Base-by-base conservation (phyloP, 1,140 invertebrate genomes). In the Tetramorium parvispinum region DNA sequence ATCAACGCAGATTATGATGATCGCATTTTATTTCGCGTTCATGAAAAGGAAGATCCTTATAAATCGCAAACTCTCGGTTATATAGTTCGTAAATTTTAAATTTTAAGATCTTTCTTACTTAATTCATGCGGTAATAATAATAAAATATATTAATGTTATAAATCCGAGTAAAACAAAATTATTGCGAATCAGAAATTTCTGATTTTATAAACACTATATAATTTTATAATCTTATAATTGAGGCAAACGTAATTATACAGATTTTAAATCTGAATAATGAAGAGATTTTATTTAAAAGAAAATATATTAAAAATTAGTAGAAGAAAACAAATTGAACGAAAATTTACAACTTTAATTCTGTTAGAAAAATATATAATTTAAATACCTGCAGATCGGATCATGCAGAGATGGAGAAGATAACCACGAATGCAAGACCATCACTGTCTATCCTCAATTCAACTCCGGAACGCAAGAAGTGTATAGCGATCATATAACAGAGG, bases 21-120 rank as follows among this genome's bases (percentile, higher is more conserved):
- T 91, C 89, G 92, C 68, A 94, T 95, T 46, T 71, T 95, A 40
- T 95, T 95, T 61, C 90, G 91, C 1, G 88, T 94, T 6, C 87
- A 93, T 4, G 73, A 11, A 16, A 91, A 91, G 16, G 79, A 92
- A 8, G 90, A 93, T 5, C 79, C 86, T 65, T 75, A 87, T 11
- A 90, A 68, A 49, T 68, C 93, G 2, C 93, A 94, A 78, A 85
- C 87, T 0, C 73, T 94, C 27, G 85, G 85, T 55, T 94, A 93
- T 43, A 89, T 93, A 43, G 93, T 93, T 85, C 1, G 53, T 61
- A 27, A 59, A 13, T 57, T 76, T 27, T 11, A 37, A 40, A 18
- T 49, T 49, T 43, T 5, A n/a, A 51, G 5, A 65, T n/a, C 27
- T 40, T 24, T 0, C 2, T 16, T 53, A 66, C 6, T 18, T 66